Evolutionary conservation across 2,797 vertebrate species (phyloP), one percentile per base, ranked within the genome.

Genomic region (Micropoecilia bifurca): DNA sequence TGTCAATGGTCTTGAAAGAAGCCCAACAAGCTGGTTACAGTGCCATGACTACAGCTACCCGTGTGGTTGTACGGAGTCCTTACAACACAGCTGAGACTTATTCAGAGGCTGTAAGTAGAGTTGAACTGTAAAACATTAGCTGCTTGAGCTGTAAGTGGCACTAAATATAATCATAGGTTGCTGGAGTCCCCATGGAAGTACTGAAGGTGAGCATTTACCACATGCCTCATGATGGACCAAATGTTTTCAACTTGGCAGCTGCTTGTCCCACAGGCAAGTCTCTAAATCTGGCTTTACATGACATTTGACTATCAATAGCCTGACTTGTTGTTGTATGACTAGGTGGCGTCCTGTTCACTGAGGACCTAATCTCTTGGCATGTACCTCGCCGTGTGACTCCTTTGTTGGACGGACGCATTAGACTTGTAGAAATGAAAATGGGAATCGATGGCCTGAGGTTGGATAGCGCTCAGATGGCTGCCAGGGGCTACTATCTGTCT

Each of bases 341-440:
- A 98, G 97, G 96, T 90, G 97, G 96, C 0, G 86, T 97, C 25
- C 78, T 92, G 47, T 97, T 96, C 20, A 78, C 74, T 0, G 89
- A 95, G 1, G 80, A 95, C 4, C 39, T 88, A 0, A 97, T 98
- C 85, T 96, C 85, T 3, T 98, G 97, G 97, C 95, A 93, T 25
- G 76, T 98, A 18, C 97, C 97, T 46, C 96, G 94, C 18, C 85
- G 91, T 12, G 57, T 96, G 59, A 92, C 89, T 0, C 94, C 93
- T 0, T 84, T 97, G 39, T 57, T 93, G 33, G 94, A 92, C 0
- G 50, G 88, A 2, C 28, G 10, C 1, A 79, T 94, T 69, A 92
- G 89, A 73, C 88, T 96, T 13, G 50, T 95, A 1, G 92, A 94
- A 18, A 80, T 95, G 79, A 85, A 95, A 86, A 95, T 96, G 95